A percentile compares a stretch with the other conserved stretches of the same genome.
Evolutionary conservation across 2,888 invertebrate species (phyloP).

Genomic region (Harmothoe impar): DNA sequence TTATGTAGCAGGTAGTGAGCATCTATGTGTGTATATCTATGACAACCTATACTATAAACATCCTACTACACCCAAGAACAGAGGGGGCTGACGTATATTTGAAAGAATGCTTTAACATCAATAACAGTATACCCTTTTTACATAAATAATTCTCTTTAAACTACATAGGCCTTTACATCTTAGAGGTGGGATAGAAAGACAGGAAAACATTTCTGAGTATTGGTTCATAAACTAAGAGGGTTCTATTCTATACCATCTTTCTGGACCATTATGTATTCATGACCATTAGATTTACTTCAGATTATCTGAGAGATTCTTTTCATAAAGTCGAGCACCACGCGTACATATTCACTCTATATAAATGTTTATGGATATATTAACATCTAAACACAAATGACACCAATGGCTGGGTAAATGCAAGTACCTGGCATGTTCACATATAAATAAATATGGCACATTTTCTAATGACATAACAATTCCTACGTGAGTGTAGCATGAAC

Average conservation of each 20-base stretch:
- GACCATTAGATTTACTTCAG: no score
- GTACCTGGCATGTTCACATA: constrained; percentile 5
- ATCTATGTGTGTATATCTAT: neutral
- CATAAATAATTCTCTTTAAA: neutral
- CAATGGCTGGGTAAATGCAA: neutral
- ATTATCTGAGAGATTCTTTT: neutral
- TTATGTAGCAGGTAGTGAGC: neutral
- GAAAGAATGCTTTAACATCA: neutral
- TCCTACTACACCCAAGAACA: neutral
- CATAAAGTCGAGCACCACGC: neutral
- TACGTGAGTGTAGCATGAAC: neutral
- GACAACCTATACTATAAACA: neutral
- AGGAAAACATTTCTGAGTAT: no score
- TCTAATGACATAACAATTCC: neutral
- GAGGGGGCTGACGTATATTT: neutral
- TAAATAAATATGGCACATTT: constrained; percentile 29
- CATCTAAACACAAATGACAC: neutral
- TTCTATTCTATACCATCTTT: no score
- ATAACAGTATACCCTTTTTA: neutral
- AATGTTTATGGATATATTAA: neutral
- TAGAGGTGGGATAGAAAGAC: no score
- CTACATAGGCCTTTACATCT: neutral
- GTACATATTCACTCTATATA: neutral
- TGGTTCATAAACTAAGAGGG: no score
- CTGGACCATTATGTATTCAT: no score